Percentiles rank a stretch among this genome's conserved stretches.
phyloP scores from a whole-genome alignment of 1,140 invertebrate species.

The Marisa cornuarietis region DNA sequence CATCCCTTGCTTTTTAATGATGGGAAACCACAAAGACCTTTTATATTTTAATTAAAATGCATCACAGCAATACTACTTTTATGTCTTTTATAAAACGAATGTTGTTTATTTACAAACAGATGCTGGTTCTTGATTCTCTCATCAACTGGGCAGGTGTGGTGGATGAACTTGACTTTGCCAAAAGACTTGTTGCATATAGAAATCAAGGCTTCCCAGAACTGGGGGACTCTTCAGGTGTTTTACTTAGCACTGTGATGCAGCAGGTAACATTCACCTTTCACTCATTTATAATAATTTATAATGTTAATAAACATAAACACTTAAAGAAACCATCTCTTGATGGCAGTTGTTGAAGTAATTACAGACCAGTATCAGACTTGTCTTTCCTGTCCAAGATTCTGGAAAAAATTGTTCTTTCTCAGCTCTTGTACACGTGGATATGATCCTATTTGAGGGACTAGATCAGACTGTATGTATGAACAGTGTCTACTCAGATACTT shows the following conservation, averaged over 20 bases:
- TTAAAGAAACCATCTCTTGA: no score
- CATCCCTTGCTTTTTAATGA: background rate
- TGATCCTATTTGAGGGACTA: no score
- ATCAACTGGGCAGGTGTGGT: conserved; percentile 65
- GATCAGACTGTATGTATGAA: no score
- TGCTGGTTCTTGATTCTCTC: conserved; percentile 64
- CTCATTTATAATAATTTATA: no score
- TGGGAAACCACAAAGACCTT: no score
- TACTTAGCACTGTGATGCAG: conserved; percentile 57
- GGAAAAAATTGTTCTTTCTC: no score
- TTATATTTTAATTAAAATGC: background rate
- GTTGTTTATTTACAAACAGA: conserved; percentile 39
- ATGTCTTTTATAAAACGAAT: background rate
- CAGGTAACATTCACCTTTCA: conserved; percentile 41
- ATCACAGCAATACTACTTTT: background rate
- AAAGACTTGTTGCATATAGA: conserved; percentile 57
- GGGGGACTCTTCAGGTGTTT: conserved; percentile 54
- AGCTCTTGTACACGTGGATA: no score
- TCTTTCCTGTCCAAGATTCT: no score
- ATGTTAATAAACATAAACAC: no score
- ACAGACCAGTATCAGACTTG: no score
- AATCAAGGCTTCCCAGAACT: conserved; percentile 57
- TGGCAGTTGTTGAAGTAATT: no score
- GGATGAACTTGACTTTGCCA: conserved; percentile 67
- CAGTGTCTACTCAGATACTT: no score